Evolutionary conservation across 1,140 invertebrate species (phyloP).

Genomic region (Latrodectus geometricus): DNA sequence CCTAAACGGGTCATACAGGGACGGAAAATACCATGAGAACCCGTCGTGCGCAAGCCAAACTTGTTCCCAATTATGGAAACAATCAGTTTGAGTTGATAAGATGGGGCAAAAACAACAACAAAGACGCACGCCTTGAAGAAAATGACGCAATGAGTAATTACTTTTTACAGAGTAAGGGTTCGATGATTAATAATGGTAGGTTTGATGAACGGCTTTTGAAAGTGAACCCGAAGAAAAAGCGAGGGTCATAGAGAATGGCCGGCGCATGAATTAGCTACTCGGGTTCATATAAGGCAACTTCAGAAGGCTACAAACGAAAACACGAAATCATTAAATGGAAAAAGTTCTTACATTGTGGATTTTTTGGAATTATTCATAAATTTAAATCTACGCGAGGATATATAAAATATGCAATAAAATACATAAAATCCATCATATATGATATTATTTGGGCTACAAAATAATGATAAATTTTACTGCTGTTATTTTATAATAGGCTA

Average conservation of each 20-base stretch:
- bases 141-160: background rate
- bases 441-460: no score
- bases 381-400: no score
- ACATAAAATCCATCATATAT: no score
- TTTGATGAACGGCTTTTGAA: background rate
- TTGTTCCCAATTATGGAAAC: constrained; percentile 23
- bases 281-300: no score
- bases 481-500: no score
- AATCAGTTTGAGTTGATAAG: constrained; percentile 2
- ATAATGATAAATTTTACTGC: no score
- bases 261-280: background rate
- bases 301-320: no score
- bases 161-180: background rate
- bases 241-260: constrained; percentile 17
- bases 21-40: background rate
- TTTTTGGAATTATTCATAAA: no score
- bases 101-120: background rate
- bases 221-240: background rate
- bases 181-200: constrained; percentile 32
- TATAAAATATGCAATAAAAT: no score
- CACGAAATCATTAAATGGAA: no score
- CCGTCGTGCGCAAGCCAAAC: background rate
- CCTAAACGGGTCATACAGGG: background rate
- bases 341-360: no score
- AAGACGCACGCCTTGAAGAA: background rate